Evolutionary conservation across 2,113 vertebrate genomes (phyloP), one percentile per base, ranked within the genome.

Genomic region (Colossoma macropomum): DNA sequence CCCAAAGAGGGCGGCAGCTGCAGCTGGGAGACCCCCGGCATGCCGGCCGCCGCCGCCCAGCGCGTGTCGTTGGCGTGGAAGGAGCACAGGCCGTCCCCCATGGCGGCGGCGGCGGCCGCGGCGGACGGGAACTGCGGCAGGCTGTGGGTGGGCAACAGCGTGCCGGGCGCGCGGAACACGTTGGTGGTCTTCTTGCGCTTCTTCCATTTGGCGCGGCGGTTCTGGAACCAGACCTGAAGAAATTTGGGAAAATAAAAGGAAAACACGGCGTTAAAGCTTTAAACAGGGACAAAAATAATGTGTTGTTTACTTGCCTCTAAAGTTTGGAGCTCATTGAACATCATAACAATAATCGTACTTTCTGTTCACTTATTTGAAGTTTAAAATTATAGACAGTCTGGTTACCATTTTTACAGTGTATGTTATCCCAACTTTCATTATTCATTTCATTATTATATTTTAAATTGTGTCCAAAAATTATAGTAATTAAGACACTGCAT

Each of bases 131-230:
- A 97, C 90, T 98, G 98, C 8, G 95, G 95, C 89, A 98, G 90
- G 85, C 97, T 96, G 25, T 96, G 96, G 0, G 97, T 97, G 16
- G 97, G 97, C 84, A 99, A 93, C 91, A 99, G 93, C 25, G 97
- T 98, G n/a, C 97, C 97, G 0, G 97, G 97, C 8, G 97, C 88
- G 41, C 97, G 97, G 92, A 99, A 99, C 32, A 98, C 97, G 66
- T 98, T 99, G 71, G 97, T 98, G 54, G 97, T 98, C 97, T 98
- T 99, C 97, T 99, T 99, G 89, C 97, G 95, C 82, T 99, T 99
- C 96, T 98, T 98, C 97, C 97, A 98, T 91, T 98, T 98, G 19
- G 97, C 97, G 16, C 97, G 96, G 48, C 97, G 93, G 88, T 98
- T 98, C 96, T 98, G 97, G 90, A 98, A 98, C 97, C 97, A 98